Evolutionary conservation across 2,797 vertebrate genomes (phyloP), one percentile per base, ranked within the genome.

Genomic region (Takifugu rubripes): DNA sequence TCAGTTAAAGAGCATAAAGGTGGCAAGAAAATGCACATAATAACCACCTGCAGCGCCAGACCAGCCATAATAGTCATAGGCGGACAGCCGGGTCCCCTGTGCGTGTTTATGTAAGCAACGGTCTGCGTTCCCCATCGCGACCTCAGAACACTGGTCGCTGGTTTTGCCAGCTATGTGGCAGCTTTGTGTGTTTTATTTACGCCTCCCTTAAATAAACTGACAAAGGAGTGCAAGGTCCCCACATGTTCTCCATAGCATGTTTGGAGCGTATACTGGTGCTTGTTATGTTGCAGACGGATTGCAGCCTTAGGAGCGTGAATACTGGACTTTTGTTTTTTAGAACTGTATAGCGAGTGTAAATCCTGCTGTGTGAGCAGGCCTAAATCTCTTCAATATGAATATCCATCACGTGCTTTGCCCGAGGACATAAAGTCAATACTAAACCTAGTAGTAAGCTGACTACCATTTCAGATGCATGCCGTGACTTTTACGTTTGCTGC

Each of bases 1-100:
- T 87, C 82, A 82, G 82, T 86, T 72, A 82, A 79, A 85, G 87
- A 73, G 87, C 87, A 83, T 86, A 79, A 90, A 89, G 82, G 71
- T 78, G 84, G 85, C 85, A 89, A 87, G 85, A 86, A 90, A 89
- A 90, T 82, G 70, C 78, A 84, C 83, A 90, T 91, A 92, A 92
- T 91, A 85, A 92, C 76, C 81, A 74, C 82, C 78, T 84, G 64
- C 56, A 14, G 70, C 88, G 89, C 90, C 91, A 92, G 65, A 82
- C 60, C 81, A 83, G 86, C 88, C 89, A 87, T 87, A 87, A 86
- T 84, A 83, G 88, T 89, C 84, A 70, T 80, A 79, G 84, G 78
- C 84, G 80, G 83, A 88, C 84, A 81, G 84, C 84, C 80, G 69
- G 79, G 85, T 89, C 84, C 83, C 81, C 78, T 63, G 75, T 75